These are phyloP conservation scores for Pantherophis vulpinus DNA, from an alignment of 2,797 vertebrate genomes.

Conservation along the genomic window DNA sequence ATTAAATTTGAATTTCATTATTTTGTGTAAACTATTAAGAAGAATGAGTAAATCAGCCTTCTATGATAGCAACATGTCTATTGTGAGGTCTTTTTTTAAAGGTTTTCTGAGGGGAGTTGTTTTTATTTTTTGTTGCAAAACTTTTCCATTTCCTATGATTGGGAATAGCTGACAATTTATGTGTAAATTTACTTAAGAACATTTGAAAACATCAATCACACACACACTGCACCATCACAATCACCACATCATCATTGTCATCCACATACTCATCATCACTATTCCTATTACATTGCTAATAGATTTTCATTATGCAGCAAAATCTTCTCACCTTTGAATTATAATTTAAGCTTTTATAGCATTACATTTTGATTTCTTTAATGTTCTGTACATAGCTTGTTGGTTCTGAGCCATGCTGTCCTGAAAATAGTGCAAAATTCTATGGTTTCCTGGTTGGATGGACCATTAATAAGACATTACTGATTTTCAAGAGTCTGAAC, in stretches of 20 bases:
- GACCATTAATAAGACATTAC: neutral
- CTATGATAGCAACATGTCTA: neutral
- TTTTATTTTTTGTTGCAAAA: conserved; percentile 26
- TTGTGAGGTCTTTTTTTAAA: neutral
- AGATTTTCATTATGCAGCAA: neutral
- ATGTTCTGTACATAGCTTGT: neutral
- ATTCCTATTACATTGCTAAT: neutral
- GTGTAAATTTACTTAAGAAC: neutral
- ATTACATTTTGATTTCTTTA: neutral
- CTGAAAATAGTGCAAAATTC: neutral
- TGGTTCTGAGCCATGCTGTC: neutral
- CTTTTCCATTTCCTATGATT: neutral
- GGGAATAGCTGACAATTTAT: neutral
- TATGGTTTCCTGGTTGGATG: neutral
- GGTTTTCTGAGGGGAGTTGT: neutral
- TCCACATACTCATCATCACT: neutral
- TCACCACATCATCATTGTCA: neutral
- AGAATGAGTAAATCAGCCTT: neutral
- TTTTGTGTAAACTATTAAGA: neutral
- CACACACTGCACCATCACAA: neutral
- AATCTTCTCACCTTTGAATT: neutral
- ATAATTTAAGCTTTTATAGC: neutral
- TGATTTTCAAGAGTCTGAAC: neutral
- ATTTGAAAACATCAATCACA: neutral
- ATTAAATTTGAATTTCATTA: neutral